Percentiles rank a stretch among this genome's conserved stretches.
phyloP scores from a whole-genome alignment of 2,113 vertebrate genomes.

The Hirundichthys speculiger region DNA sequence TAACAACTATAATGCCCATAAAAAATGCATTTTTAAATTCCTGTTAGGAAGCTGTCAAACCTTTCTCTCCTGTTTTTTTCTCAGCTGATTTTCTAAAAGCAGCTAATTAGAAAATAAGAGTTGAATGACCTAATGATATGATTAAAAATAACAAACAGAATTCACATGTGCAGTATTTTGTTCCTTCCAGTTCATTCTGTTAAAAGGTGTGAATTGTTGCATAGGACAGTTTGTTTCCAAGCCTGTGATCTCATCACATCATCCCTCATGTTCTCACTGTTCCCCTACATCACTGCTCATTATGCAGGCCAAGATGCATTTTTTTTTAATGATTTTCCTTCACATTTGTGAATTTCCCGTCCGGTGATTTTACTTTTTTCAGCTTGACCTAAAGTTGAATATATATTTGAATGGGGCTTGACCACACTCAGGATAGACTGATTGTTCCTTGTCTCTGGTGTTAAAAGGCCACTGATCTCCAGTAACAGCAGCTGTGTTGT shows the following conservation, averaged over 20 bases:
- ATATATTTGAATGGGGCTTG: neutral
- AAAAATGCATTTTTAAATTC: too few relatives aligned
- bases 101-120: neutral
- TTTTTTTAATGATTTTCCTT: too few relatives aligned
- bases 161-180: too few relatives aligned
- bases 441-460: neutral
- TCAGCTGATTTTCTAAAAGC: neutral
- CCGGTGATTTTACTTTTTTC: neutral
- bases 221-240: neutral
- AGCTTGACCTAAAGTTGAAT: neutral
- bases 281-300: neutral
- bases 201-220: neutral
- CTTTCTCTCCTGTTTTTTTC: neutral
- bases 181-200: neutral
- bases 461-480: constrained; percentile 17
- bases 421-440: neutral
- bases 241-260: neutral
- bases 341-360: too few relatives aligned
- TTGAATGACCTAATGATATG: neutral
- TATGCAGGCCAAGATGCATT: neutral
- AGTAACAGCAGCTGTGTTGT: neutral
- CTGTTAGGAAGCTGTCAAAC: too few relatives aligned
- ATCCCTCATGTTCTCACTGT: neutral
- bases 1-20: too few relatives aligned
- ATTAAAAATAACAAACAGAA: neutral